Evolutionary conservation across 2,113 vertebrate species (phyloP).

Genomic region (Acanthochromis polyacanthus): DNA sequence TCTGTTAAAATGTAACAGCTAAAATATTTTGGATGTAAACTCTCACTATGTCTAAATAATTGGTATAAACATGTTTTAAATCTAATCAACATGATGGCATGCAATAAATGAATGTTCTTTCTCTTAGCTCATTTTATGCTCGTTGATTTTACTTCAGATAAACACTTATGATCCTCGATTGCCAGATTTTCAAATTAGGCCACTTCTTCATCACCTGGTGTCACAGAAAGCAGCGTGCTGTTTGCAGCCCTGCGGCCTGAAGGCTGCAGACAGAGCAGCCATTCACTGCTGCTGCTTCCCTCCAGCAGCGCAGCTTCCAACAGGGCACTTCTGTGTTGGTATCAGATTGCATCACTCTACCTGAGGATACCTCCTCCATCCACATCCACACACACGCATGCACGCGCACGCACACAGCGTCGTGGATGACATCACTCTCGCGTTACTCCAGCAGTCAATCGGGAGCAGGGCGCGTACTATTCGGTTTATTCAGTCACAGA

Average conservation of each 20-base stretch:
- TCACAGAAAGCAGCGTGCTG: constrained; percentile 52
- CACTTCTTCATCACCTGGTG: constrained; percentile 50
- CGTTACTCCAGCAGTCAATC: constrained; percentile 23
- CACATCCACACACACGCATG: constrained; percentile 9
- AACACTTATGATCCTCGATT: background rate
- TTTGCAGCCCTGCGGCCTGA: constrained; percentile 34
- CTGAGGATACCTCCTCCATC: constrained; percentile 60
- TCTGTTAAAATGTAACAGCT: no score
- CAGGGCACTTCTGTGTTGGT: constrained; percentile 58
- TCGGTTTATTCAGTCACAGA: background rate
- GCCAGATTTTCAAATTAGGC: constrained; percentile 7
- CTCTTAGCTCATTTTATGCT: background rate
- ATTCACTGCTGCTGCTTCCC: constrained; percentile 47
- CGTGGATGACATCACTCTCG: constrained; percentile 63
- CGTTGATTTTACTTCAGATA: constrained; percentile 4
- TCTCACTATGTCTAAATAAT: no score
- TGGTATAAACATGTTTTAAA: no score
- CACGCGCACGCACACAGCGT: constrained; percentile 25
- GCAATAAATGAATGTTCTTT: background rate
- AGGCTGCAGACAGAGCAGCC: constrained; percentile 53
- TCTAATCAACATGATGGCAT: no score
- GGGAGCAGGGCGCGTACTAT: constrained; percentile 28
- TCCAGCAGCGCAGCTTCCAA: constrained; percentile 67
- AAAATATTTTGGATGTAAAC: no score
- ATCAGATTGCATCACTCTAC: constrained; percentile 76